These are phyloP conservation scores for Hippocampus mohnikei DNA, from an alignment of 2,113 vertebrate genomes.

Conservation along the genomic window DNA sequence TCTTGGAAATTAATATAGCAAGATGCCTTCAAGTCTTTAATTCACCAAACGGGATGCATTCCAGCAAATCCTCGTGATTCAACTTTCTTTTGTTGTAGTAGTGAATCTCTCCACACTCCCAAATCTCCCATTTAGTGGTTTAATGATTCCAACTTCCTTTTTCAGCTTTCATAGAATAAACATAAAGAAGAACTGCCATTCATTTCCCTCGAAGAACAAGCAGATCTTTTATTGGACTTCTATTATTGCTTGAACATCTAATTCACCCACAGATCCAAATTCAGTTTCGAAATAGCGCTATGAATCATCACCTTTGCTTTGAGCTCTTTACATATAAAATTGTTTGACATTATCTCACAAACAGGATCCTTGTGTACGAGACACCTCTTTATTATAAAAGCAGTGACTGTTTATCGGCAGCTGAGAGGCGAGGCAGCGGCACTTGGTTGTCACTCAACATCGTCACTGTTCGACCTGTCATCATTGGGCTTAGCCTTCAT, in stretches of 20 bases:
- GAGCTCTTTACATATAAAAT: conserved; percentile 30
- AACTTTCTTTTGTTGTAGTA: conserved; percentile 11
- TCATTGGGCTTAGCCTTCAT: conserved; percentile 65
- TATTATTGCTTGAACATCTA: conserved; percentile 9
- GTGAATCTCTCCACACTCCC: background rate
- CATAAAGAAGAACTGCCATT: background rate
- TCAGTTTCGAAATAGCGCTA: conserved; percentile 27
- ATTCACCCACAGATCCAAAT: conserved; percentile 5
- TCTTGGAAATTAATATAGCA: conserved; percentile 50
- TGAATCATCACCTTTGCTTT: conserved; percentile 27
- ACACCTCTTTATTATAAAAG: conserved; percentile 31
- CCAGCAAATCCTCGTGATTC: conserved; percentile 25
- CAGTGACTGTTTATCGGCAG: conserved; percentile 43
- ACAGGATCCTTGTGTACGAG: conserved; percentile 7
- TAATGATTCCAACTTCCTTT: background rate
- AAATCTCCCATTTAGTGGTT: background rate
- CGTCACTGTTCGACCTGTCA: conserved; percentile 67
- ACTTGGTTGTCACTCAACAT: conserved; percentile 60
- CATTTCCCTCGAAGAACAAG: conserved; percentile 32
- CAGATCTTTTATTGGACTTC: conserved; percentile 34
- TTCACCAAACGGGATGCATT: conserved; percentile 16
- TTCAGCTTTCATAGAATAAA: background rate
- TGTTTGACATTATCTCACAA: conserved; percentile 34
- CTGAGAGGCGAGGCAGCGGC: conserved; percentile 38
- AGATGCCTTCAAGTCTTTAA: conserved; percentile 9